phyloP scores from a whole-genome alignment of 2,113 vertebrate species.

The Anolis carolinensis region DNA sequence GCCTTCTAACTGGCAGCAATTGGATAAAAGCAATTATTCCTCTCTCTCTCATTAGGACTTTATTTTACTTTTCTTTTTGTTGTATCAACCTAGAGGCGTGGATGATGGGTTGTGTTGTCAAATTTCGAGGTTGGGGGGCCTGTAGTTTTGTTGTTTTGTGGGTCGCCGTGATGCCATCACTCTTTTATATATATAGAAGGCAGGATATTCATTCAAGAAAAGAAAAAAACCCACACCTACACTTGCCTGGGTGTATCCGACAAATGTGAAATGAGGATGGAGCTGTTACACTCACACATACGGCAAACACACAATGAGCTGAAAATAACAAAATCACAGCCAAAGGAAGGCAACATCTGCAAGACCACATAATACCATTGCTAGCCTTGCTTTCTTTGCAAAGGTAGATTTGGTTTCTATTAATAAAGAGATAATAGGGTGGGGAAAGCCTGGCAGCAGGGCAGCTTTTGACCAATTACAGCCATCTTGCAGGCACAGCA shows the following conservation, averaged over 20 bases:
- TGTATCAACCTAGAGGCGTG: no score
- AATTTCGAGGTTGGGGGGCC: no score
- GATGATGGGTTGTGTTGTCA: no score
- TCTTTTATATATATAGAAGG: no score
- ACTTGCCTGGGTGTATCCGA: not conserved
- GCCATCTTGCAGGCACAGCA: constrained; percentile 46
- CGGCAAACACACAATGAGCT: not conserved
- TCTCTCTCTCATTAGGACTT: no score
- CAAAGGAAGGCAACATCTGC: not conserved
- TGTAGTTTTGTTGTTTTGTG: no score
- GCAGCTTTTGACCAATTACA: constrained; percentile 50
- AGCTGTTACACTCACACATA: no score
- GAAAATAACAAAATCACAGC: not conserved
- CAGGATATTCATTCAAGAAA: not conserved
- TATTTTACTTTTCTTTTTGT: no score
- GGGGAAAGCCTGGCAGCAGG: constrained; percentile 54
- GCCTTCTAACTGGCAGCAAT: no score
- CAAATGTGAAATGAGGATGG: not conserved
- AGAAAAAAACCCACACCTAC: not conserved
- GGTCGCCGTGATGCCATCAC: no score
- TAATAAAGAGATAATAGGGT: constrained; percentile 61
- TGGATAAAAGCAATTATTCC: no score
- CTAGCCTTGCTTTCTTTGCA: constrained; percentile 22
- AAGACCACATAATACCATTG: constrained; percentile 45
- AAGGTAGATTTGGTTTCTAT: constrained; percentile 67